Percentiles rank a stretch among this genome's conserved stretches.
phyloP scores from a whole-genome alignment of 1,140 invertebrate species.

The Subanguina moxae region DNA sequence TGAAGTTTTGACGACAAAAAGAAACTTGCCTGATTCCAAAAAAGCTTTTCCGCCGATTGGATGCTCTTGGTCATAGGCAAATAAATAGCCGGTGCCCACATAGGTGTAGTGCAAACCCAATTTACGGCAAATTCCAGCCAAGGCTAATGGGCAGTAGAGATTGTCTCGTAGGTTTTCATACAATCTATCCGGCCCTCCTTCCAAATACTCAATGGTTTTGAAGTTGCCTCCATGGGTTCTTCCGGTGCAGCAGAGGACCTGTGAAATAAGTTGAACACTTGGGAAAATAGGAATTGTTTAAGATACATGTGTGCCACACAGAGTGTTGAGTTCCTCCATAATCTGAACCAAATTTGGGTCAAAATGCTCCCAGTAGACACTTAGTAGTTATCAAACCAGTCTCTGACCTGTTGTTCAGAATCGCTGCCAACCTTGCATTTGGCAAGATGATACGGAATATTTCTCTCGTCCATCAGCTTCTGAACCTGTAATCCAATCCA shows the following conservation, averaged over 20 bases:
- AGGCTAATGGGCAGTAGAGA: slow-evolving; percentile 44
- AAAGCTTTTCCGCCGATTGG: slow-evolving; percentile 49
- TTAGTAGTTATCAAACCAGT: too few species aligned
- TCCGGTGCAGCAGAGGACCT: slow-evolving; percentile 52
- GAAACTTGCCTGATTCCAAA: slow-evolving; percentile 43
- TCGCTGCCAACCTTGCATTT: slow-evolving; percentile 38
- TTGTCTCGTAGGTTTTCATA: slow-evolving; percentile 56
- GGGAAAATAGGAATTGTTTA: too few species aligned
- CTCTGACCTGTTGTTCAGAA: slow-evolving; percentile 43
- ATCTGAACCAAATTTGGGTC: slow-evolving; percentile 37
- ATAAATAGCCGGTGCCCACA: slow-evolving; percentile 56
- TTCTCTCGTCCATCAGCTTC: slow-evolving; percentile 25
- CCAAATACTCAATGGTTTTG: slow-evolving; percentile 58
- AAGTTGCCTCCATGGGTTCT: slow-evolving; percentile 53
- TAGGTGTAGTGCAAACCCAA: slow-evolving; percentile 57
- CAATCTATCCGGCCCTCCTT: slow-evolving; percentile 55
- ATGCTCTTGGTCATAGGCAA: slow-evolving; percentile 57
- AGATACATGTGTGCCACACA: slow-evolving; percentile 47
- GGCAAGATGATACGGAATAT: slow-evolving; percentile 39
- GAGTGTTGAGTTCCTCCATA: slow-evolving; percentile 35
- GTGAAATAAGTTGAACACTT: too few species aligned
- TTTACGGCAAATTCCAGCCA: slow-evolving; percentile 46
- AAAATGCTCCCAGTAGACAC: too few species aligned
- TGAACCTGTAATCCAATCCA: slow-evolving; percentile 56
- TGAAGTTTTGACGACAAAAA: background rate